Conservation (phyloP, 2,797 vertebrate genomes). For the Scolopax rusticola region DNA sequence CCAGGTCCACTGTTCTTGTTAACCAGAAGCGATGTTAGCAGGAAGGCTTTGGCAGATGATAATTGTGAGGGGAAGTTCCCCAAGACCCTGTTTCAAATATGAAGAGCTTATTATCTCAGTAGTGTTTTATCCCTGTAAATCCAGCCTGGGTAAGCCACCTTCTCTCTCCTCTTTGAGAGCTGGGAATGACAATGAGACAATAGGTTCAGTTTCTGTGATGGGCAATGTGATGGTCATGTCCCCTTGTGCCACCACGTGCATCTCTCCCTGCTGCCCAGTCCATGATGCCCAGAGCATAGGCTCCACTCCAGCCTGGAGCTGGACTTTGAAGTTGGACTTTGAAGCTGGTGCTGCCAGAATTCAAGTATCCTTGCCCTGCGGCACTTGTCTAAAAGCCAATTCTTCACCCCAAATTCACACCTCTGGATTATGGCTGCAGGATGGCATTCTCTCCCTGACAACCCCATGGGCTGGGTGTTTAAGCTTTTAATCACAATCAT, state of each 20-base stretch:
- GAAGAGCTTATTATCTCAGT: neutral
- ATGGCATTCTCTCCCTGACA: neutral
- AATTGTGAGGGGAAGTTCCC: neutral
- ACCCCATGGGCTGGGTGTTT: neutral
- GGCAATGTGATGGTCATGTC: no score
- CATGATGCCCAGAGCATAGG: neutral
- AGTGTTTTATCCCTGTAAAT: neutral
- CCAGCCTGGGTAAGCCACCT: neutral
- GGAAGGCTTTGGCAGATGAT: neutral
- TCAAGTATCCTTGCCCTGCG: accelerated
- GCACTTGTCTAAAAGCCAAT: neutral
- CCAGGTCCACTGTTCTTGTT: neutral
- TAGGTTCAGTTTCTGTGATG: neutral
- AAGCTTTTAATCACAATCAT: neutral
- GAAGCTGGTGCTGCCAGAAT: neutral
- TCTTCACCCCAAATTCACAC: neutral
- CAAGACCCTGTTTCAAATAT: neutral
- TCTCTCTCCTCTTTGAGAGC: neutral
- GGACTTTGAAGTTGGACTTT: neutral
- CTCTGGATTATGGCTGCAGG: neutral
- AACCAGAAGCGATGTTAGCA: neutral
- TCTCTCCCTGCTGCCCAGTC: neutral
- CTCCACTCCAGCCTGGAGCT: neutral
- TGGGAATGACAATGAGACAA: neutral
- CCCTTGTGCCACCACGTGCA: neutral